Conservation (phyloP, 2,888 invertebrate species). For the Rhagium mordax region DNA sequence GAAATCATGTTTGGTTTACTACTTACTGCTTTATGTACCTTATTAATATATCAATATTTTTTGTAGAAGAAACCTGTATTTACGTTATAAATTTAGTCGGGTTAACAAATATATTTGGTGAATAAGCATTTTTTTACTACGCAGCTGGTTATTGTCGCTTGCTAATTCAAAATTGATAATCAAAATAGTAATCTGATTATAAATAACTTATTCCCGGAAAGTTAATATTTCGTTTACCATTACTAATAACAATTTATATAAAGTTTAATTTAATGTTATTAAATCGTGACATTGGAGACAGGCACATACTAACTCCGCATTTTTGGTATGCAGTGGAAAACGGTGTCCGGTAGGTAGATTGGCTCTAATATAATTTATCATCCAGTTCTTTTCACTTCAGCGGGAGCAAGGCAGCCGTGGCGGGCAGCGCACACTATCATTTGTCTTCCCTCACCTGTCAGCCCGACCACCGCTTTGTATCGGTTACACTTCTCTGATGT, state of each 20-base stretch:
- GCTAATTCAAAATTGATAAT: constrained; percentile 20
- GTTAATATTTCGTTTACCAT: constrained; percentile 26
- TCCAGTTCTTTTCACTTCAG: constrained; percentile 65
- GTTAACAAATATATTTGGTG: not conserved
- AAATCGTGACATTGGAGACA: constrained; percentile 39
- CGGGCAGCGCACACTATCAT: constrained; percentile 62
- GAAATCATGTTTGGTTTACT: too few species aligned
- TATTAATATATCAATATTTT: not conserved
- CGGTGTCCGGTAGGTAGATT: constrained; percentile 66
- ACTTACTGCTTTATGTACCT: too few species aligned
- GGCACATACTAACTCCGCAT: constrained; percentile 42
- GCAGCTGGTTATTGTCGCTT: not conserved
- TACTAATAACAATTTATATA: constrained; percentile 34
- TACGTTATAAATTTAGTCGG: not conserved
- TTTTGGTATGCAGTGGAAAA: constrained; percentile 36
- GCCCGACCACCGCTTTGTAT: constrained; percentile 66
- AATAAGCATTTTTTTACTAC: not conserved
- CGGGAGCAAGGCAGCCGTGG: constrained; percentile 52
- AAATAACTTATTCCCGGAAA: constrained; percentile 29
- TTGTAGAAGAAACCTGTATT: not conserved
- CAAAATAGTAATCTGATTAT: constrained; percentile 19
- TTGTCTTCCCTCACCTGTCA: constrained; percentile 69
- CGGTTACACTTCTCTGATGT: constrained; percentile 62
- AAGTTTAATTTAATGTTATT: constrained; percentile 31
- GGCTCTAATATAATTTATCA: constrained; percentile 66